Evolutionary conservation across 2,888 invertebrate species (phyloP), one percentile per base, ranked within the genome.

Genomic region (Mesochorus sp.): DNA sequence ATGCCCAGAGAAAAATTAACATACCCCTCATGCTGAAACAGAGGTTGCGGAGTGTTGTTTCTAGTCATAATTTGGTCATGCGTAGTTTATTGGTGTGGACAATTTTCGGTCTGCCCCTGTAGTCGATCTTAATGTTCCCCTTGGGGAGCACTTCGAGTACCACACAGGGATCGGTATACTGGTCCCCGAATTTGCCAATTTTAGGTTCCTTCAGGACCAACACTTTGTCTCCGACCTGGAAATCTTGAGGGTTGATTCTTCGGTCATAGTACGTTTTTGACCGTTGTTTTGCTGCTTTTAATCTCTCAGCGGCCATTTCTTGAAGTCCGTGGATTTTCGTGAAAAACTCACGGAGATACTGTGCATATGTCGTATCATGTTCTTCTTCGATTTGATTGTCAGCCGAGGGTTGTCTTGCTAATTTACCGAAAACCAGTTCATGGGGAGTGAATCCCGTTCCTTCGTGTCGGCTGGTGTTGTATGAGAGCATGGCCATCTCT

Each of bases 331-430:
- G n/a, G n/a, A n/a, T n/a, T n/a, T n/a, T n/a, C n/a, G n/a, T n/a
- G n/a, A n/a, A n/a, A n/a, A n/a, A n/a, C n/a, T n/a, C n/a, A n/a
- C n/a, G n/a, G n/a, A n/a, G n/a, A n/a, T n/a, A n/a, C n/a, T n/a
- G n/a, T n/a, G n/a, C 4, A 17, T 80, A 82, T 0, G 81, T 80
- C 26, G 49, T 1, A 78, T 79, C 0, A 51, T 17, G 28, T 0
- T 55, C 12, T 17, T 55, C 55, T 1, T 55, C 55, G 0, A 49
- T 49, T 55, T 17, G 76, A 73, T n/a, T 80, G 74, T 2, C 66
- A 28, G 44, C 75, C 67, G 5, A 75, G 75, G 39, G 81, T 81
- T 12, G 79, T 78, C 0, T 66, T 39, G 12, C 49, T 21, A 21
- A 3, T 49, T 6, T 49, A 2, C 49, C 49, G 21, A 49, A 49